Evolutionary conservation across 2,113 vertebrate species (phyloP), one percentile per base, ranked within the genome.

Genomic region (Electrona antarctica): DNA sequence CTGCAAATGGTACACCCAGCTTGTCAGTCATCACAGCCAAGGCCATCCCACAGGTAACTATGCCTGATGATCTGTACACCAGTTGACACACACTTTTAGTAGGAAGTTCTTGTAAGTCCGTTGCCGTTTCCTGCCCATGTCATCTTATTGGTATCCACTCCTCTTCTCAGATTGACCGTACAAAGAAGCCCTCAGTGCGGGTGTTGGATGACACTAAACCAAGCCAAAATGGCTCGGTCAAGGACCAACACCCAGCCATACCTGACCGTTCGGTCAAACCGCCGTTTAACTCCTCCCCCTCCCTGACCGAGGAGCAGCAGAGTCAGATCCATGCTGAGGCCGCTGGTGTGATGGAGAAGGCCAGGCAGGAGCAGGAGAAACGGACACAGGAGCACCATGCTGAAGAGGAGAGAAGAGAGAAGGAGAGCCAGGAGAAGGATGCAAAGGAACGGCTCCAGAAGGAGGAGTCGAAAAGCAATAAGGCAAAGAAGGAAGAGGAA

Each of bases 241-340:
- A 81, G 56, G 94, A 96, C 33, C 33, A 41, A 78, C 94, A 93
- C 33, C 80, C 94, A 0, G 6, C 80, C 12, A 7, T 96, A 73
- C 96, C 98, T 1, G 93, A 96, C 82, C 95, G 96, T 64, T 94
- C 96, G 0, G 93, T 76, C 21, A 99, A 99, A 82, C 97, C 98
- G 0, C 0, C 78, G 0, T 47, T 88, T 21, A 81, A 82, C 7
- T 1, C 76, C 5, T 82, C 71, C 74, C n/a, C 13, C 1, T 1
- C 85, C 67, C 87, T 94, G 69, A 93, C 93, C 8, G 94, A 95
- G 48, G 95, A 97, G 67, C 94, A 96, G 58, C 95, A 94, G 49
- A 92, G 88, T 52, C 93, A 74, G 60, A 85, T 94, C 52, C 94
- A 95, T 9, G 91, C 90, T 0, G 94, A 96, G 90, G 93, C 91